Conservation (phyloP, 2,888 invertebrate genomes). For the Meghimatium bilineatum region DNA sequence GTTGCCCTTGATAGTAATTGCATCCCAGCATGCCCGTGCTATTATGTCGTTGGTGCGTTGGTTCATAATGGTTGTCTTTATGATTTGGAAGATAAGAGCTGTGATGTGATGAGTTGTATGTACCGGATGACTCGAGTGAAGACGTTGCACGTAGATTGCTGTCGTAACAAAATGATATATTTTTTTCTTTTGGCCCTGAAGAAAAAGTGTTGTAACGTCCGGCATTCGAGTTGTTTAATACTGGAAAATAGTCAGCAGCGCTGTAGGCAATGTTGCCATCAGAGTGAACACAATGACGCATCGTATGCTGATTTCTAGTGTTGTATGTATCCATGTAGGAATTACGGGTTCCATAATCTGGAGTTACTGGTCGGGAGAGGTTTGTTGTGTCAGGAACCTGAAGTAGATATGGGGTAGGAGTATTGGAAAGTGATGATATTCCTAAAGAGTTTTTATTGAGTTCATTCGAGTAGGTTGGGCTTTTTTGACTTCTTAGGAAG, state of each 20-base stretch:
- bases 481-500: background rate
- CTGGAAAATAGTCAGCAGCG: background rate
- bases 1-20: background rate
- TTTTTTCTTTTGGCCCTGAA: background rate
- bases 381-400: constrained; percentile 36
- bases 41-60: background rate
- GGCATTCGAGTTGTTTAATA: no score
- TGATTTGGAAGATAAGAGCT: background rate
- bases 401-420: constrained; percentile 34
- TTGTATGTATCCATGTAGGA: background rate
- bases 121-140: constrained; percentile 20
- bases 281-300: constrained; percentile 37
- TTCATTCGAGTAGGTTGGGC: constrained; percentile 31
- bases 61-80: background rate
- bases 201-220: constrained; percentile 23
- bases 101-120: background rate
- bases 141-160: constrained; percentile 24
- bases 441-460: constrained; percentile 40
- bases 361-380: constrained; percentile 29
- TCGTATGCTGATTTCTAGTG: background rate
- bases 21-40: constrained; percentile 19
- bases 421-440: background rate
- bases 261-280: constrained; percentile 41
- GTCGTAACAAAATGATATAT: constrained; percentile 16
- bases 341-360: background rate